Conservation (phyloP, 1,140 invertebrate genomes). For the Pinna nobilis region DNA sequence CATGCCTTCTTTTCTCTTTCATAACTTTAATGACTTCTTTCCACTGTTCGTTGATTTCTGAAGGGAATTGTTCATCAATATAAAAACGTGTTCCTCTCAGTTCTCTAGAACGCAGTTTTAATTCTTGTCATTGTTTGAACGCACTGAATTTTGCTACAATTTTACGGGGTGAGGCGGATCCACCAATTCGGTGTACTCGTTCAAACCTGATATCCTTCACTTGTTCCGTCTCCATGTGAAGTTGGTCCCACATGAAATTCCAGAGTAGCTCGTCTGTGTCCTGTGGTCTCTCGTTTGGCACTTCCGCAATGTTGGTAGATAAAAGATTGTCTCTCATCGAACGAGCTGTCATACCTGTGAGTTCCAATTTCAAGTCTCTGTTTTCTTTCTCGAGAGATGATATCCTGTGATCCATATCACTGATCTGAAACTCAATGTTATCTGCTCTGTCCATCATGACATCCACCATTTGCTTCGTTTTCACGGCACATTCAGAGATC, state of each 20-base stretch:
- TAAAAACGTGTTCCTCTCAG: too few species aligned
- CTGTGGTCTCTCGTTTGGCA: background rate
- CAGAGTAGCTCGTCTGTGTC: background rate
- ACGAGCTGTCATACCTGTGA: background rate
- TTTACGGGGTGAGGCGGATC: background rate
- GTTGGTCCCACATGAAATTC: background rate
- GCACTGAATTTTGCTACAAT: too few species aligned
- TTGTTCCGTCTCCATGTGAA: background rate
- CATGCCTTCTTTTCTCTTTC: too few species aligned
- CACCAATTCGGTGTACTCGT: background rate
- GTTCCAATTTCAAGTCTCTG: background rate
- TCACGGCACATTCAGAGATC: background rate
- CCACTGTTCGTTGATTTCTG: too few species aligned
- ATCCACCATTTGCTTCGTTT: background rate
- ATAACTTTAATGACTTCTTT: too few species aligned
- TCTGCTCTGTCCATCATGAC: background rate
- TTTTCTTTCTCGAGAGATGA: background rate
- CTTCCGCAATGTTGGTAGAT: background rate
- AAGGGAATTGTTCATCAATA: too few species aligned
- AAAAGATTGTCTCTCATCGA: background rate
- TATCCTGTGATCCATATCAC: background rate
- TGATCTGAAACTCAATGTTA: background rate
- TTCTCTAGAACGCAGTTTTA: too few species aligned
- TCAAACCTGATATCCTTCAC: background rate
- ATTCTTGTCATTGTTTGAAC: slow-evolving; percentile 2